Conservation (phyloP, 2,888 invertebrate species). For the Eupithecia dodoneata region DNA sequence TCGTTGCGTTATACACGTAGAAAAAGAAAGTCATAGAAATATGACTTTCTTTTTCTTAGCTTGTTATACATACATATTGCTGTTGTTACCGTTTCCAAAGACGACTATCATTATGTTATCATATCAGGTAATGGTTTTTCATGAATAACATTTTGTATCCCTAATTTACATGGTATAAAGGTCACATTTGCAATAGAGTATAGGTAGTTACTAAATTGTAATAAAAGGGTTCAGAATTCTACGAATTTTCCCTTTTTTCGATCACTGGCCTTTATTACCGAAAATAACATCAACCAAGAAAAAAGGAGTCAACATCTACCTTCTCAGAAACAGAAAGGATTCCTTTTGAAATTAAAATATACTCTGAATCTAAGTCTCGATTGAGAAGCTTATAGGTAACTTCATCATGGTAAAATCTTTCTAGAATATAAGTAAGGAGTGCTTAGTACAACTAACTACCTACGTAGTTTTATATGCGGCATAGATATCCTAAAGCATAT, state of each 20-base stretch:
- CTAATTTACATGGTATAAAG: neutral
- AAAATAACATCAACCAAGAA: neutral
- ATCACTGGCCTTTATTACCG: neutral
- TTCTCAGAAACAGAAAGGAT: neutral
- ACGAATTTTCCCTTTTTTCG: neutral
- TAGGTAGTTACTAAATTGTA: neutral
- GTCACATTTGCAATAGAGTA: neutral
- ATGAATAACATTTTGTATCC: slow-evolving; percentile 18
- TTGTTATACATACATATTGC: no score
- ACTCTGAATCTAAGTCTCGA: neutral
- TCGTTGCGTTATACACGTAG: slow-evolving; percentile 34
- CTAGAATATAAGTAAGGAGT: neutral
- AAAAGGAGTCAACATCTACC: neutral
- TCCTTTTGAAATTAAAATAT: neutral
- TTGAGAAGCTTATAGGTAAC: neutral
- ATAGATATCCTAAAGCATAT: neutral
- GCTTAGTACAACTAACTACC: no score
- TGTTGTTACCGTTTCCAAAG: slow-evolving; percentile 27
- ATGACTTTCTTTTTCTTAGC: slow-evolving; percentile 37
- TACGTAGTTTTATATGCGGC: neutral
- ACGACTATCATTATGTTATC: slow-evolving; percentile 20
- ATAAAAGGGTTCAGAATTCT: neutral
- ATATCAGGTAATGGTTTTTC: slow-evolving; percentile 24
- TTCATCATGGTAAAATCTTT: neutral
- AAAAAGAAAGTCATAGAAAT: slow-evolving; percentile 9